Evolutionary conservation across 2,113 vertebrate genomes (phyloP).

Genomic region (Oreocharis arfaki): DNA sequence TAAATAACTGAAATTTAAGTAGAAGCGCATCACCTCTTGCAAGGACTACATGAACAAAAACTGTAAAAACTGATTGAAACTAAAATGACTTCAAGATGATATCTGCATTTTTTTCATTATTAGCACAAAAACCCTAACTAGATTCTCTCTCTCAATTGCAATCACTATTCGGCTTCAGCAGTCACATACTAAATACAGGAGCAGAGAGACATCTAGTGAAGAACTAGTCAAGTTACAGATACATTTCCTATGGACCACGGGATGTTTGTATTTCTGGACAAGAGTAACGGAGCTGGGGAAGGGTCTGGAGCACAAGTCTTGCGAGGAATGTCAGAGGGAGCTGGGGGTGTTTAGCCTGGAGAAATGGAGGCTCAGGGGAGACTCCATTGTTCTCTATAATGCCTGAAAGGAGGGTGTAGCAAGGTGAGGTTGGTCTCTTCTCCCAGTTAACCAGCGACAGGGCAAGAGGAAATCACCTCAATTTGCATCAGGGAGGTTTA

Average conservation of each 20-base stretch:
- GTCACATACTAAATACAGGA: slow-evolving; percentile 3
- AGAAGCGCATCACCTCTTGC: not conserved
- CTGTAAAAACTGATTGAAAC: not conserved
- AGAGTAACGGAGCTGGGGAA: not conserved
- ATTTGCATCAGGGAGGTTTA: not conserved
- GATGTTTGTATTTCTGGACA: not conserved
- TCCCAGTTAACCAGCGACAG: fast-evolving
- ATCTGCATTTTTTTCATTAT: not conserved
- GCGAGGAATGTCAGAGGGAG: not conserved
- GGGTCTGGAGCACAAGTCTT: not conserved
- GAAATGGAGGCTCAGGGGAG: not conserved
- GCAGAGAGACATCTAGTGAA: slow-evolving; percentile 73
- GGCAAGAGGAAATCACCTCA: not conserved
- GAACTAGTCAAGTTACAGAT: slow-evolving; percentile 16
- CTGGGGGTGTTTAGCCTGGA: not conserved
- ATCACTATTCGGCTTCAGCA: not conserved
- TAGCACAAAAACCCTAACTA: not conserved
- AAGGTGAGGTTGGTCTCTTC: not conserved
- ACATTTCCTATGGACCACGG: not conserved
- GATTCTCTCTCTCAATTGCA: not conserved
- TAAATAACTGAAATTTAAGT: not conserved
- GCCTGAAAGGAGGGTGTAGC: not conserved
- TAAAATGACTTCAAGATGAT: not conserved
- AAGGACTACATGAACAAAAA: not conserved
- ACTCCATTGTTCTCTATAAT: fast-evolving